Conservation (phyloP, 1,140 invertebrate species). For the Heliothis virescens region DNA sequence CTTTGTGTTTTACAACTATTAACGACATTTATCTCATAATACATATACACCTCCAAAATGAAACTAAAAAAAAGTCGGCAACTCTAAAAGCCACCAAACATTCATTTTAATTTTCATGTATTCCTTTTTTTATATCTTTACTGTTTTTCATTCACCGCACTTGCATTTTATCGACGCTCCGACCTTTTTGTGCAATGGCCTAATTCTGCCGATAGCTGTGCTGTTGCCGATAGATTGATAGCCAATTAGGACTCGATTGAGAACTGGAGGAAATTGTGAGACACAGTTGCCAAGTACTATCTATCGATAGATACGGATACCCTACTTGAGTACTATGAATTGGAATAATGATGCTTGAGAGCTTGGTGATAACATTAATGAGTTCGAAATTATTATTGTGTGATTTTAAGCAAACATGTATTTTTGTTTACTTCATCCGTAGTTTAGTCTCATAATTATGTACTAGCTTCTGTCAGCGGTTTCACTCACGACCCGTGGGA, state of each 20-base stretch:
- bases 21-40: too few relatives aligned
- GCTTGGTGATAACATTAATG: too few relatives aligned
- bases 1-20: too few relatives aligned
- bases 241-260: conserved; percentile 32
- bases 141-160: conserved; percentile 39
- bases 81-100: not conserved
- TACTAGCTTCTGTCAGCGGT: too few relatives aligned
- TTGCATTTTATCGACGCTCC: conserved; percentile 26
- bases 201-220: conserved; percentile 13
- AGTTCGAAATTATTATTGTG: too few relatives aligned
- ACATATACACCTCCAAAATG: too few relatives aligned
- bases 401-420: too few relatives aligned
- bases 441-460: too few relatives aligned
- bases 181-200: conserved; percentile 26
- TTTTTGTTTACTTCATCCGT: too few relatives aligned
- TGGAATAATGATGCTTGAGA: not conserved
- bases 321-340: not conserved
- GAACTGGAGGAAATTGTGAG: not conserved
- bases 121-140: conserved; percentile 18
- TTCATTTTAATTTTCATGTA: conserved; percentile 7
- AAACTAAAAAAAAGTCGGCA: conserved; percentile 5
- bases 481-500: too few relatives aligned
- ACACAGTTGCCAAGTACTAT: not conserved
- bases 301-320: not conserved
- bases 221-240: not conserved